Evolutionary conservation across 2,888 invertebrate species (phyloP).

Genomic region (Halictus ligatus): DNA sequence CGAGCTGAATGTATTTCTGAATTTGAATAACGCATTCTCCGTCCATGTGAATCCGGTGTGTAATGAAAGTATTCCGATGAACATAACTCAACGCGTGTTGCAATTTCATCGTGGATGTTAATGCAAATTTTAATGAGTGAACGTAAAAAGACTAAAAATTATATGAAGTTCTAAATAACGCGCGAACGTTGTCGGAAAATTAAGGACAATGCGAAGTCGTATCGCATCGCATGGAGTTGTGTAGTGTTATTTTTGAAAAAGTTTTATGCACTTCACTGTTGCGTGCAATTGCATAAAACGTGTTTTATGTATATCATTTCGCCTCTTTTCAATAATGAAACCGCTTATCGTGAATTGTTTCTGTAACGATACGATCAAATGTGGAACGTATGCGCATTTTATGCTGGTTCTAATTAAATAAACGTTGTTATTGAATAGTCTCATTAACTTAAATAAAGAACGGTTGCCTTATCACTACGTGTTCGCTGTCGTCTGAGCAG

Average conservation of each 20-base stretch:
- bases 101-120: not conserved
- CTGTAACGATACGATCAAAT: not conserved
- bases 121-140: not conserved
- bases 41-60: not conserved
- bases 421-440: not conserved
- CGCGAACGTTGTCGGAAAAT: not conserved
- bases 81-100: not conserved
- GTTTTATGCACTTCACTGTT: not conserved
- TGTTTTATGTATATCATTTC: not conserved
- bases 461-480: not conserved
- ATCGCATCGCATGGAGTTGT: not conserved
- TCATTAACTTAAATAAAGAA: not conserved
- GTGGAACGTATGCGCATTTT: not conserved
- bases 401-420: not conserved
- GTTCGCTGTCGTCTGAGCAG: not conserved
- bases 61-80: not conserved
- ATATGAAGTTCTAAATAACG: not conserved
- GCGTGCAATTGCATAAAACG: not conserved
- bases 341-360: not conserved
- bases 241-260: not conserved
- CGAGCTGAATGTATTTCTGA: not conserved
- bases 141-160: not conserved
- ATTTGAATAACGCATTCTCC: not conserved
- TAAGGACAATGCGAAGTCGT: not conserved
- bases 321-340: not conserved